Conservation (phyloP, 2,888 invertebrate genomes). For the Limnephilus marmoratus region DNA sequence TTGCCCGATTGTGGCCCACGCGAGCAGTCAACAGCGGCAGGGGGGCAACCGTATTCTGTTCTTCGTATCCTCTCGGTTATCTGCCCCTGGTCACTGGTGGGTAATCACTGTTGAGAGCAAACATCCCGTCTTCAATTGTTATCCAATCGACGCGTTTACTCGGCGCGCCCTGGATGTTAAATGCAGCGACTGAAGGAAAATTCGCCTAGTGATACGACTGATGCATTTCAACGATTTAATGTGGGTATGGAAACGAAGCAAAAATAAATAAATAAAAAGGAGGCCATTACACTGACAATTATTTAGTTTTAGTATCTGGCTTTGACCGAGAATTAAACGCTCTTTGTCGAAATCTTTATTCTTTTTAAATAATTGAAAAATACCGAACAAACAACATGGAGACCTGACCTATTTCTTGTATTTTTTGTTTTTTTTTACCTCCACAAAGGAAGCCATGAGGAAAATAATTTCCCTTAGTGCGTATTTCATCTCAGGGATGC, state of each 20-base stretch:
- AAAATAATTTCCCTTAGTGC: too few relatives aligned
- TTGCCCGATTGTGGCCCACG: neutral
- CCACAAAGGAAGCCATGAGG: too few relatives aligned
- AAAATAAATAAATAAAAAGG: neutral
- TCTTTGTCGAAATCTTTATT: neutral
- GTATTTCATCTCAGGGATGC: too few relatives aligned
- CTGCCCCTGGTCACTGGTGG: neutral
- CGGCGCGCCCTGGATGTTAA: neutral
- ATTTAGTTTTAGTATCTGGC: neutral
- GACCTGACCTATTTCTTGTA: neutral
- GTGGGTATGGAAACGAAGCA: neutral
- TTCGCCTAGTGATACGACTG: neutral
- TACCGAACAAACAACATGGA: neutral
- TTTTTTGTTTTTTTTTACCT: too few relatives aligned
- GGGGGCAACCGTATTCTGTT: neutral
- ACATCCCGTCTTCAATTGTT: slow-evolving; percentile 13
- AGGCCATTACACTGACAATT: neutral
- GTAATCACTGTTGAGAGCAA: neutral
- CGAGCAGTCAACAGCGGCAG: neutral
- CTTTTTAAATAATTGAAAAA: neutral
- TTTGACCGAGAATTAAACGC: neutral
- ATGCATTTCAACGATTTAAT: neutral
- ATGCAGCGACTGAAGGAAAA: neutral
- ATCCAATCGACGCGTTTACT: slow-evolving; percentile 9
- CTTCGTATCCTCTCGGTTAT: neutral